These are phyloP conservation scores for Herminia tarsipennalis DNA, from an alignment of 2,888 invertebrate genomes.

Conservation along the genomic window DNA sequence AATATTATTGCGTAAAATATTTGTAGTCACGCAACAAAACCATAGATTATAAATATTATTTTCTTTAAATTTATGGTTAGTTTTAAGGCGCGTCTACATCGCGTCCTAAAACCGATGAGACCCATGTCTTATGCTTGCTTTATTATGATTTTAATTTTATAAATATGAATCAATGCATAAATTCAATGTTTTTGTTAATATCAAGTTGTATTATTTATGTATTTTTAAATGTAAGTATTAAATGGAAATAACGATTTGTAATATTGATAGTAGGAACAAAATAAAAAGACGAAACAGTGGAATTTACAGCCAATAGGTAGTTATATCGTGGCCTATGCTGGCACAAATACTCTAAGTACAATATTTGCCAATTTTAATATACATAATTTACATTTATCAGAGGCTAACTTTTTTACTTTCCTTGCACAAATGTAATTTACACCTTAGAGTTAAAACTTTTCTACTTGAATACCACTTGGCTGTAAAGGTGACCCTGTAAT, in stretches of 20 bases:
- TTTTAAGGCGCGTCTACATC: background rate
- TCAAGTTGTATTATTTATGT: slow-evolving; percentile 67
- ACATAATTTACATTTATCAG: slow-evolving; percentile 39
- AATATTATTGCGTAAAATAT: background rate
- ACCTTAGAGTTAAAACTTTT: slow-evolving; percentile 25
- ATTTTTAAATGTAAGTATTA: slow-evolving; percentile 65
- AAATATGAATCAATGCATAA: slow-evolving; percentile 49
- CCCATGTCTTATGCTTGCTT: slow-evolving; percentile 19
- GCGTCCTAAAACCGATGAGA: background rate
- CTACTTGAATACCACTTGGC: slow-evolving; percentile 49
- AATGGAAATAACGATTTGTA: slow-evolving; percentile 59
- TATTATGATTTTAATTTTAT: slow-evolving; percentile 37
- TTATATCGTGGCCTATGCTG: slow-evolving; percentile 36
- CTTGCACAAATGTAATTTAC: slow-evolving; percentile 39
- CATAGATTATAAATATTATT: slow-evolving; percentile 7
- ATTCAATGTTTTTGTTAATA: slow-evolving; percentile 54
- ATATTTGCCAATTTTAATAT: slow-evolving; percentile 43
- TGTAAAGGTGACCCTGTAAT: slow-evolving; percentile 51
- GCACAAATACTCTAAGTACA: slow-evolving; percentile 50
- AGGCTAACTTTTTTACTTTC: slow-evolving; percentile 43
- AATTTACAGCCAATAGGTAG: slow-evolving; percentile 60
- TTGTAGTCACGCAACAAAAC: background rate
- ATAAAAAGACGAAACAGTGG: slow-evolving; percentile 52
- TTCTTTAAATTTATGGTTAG: slow-evolving; percentile 2
- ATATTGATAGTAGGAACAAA: slow-evolving; percentile 56